These are phyloP conservation scores for Chamaea fasciata DNA, from an alignment of 2,113 vertebrate genomes.

Conservation along the genomic window DNA sequence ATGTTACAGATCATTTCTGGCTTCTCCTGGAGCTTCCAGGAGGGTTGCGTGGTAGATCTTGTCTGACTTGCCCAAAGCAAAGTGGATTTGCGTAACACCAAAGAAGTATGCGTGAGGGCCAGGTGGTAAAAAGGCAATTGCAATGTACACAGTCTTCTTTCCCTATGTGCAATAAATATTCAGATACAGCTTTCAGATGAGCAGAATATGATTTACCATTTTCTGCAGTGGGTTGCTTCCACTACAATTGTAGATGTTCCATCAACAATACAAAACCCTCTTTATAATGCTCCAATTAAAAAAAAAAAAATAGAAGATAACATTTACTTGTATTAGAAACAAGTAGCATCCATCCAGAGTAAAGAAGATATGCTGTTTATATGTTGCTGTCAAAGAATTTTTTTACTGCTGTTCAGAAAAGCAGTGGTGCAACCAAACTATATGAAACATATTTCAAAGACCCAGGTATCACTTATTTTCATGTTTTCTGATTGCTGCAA, in stretches of 20 bases:
- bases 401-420: not conserved
- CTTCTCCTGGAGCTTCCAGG: not conserved
- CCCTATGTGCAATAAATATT: not conserved
- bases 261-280: not conserved
- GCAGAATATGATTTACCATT: not conserved
- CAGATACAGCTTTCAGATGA: not conserved
- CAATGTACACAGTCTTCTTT: not conserved
- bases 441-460: not conserved
- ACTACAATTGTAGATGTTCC: not conserved
- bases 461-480: not conserved
- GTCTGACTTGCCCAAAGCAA: not conserved
- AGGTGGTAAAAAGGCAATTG: not conserved
- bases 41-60: not conserved
- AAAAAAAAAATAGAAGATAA: not conserved
- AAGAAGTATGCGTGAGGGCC: rapidly evolving
- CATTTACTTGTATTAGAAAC: not conserved
- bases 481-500: not conserved
- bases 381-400: not conserved
- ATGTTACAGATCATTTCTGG: not conserved
- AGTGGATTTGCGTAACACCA: not conserved
- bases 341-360: not conserved
- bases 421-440: not conserved
- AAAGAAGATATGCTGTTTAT: not conserved
- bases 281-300: not conserved
- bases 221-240: not conserved